These are phyloP conservation scores for Erythrocercus mccallii DNA, from an alignment of 2,113 vertebrate species.

Conservation along the genomic window DNA sequence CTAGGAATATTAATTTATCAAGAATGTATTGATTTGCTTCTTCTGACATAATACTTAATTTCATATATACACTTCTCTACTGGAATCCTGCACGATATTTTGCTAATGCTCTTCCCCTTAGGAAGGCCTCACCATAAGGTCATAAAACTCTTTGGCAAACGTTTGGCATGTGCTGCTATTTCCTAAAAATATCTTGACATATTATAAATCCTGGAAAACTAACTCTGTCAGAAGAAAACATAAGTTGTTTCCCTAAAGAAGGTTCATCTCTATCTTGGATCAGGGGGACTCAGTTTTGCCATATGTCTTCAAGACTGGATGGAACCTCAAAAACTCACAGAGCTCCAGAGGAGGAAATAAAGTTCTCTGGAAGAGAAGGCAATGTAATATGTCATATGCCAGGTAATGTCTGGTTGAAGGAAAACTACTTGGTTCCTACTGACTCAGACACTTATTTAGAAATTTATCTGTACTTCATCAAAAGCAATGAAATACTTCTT, in stretches of 20 bases:
- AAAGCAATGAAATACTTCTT: not conserved
- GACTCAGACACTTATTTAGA: not conserved
- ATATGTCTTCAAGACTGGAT: not conserved
- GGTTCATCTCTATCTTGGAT: constrained; percentile 24
- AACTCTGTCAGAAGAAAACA: not conserved
- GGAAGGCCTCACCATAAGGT: not conserved
- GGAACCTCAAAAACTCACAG: constrained; percentile 42
- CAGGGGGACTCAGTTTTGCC: not conserved
- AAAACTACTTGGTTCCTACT: not conserved
- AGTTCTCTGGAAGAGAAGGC: not conserved
- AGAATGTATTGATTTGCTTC: not conserved
- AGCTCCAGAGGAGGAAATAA: not conserved
- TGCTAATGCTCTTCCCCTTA: not conserved
- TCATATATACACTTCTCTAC: not conserved
- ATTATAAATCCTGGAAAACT: not conserved
- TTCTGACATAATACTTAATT: not conserved
- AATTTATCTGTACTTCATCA: not conserved
- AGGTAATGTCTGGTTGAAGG: not conserved
- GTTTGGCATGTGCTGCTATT: not conserved
- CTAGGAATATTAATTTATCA: not conserved
- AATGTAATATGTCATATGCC: not conserved
- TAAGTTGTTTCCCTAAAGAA: constrained; percentile 6
- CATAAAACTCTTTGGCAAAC: not conserved
- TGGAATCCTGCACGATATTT: not conserved
- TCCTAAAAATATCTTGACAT: not conserved